Evolutionary conservation across 1,140 invertebrate genomes (phyloP), one percentile per base, ranked within the genome.

Genomic region (Dreissena rostriformis): DNA sequence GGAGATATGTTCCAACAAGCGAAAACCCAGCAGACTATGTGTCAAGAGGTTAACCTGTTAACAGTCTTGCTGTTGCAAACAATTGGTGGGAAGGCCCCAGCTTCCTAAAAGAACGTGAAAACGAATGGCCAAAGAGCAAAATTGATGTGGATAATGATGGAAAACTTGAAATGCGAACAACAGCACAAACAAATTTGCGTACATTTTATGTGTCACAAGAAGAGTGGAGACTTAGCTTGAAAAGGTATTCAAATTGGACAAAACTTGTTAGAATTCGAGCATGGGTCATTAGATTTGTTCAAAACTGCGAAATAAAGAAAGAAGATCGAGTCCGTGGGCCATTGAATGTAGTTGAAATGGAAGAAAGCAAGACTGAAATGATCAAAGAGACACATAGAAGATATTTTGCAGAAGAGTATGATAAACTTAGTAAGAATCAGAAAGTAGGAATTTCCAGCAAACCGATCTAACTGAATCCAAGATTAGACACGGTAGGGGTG

Each of bases 211-310:
- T 24, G 22, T 19, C 17, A 61, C 17, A 61, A 61, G 57, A 61
- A n/a, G 26, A 72, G 49, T 74, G n/a, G 15, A 55, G 67, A 29
- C 53, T 79, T 4, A 22, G 70, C 57, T 51, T 66, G 8, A 19
- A 5, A 29, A 28, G 53, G 0, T 79, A 71, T 28, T 79, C 65
- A 15, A 68, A 53, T 29, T 79, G 66, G 65, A 53, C 12, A 29
- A 53, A 79, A 19, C 5, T 53, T 19, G 65, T 79, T 19, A n/a
- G 53, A 19, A 66, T 79, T 10, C 70, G 28, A 65, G 55, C 70
- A 14, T 81, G 79, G 79, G 79, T 81, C 15, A n/a, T 4, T 26
- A 6, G 70, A 39, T 39, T 39, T 39, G 39, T 39, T 39, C 4
- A 39, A 39, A 39, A 39, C 39, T 39, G 39, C 39, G 8, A 39